Conservation (phyloP, 2,888 invertebrate species). For the Bhutanitis thaidina region DNA sequence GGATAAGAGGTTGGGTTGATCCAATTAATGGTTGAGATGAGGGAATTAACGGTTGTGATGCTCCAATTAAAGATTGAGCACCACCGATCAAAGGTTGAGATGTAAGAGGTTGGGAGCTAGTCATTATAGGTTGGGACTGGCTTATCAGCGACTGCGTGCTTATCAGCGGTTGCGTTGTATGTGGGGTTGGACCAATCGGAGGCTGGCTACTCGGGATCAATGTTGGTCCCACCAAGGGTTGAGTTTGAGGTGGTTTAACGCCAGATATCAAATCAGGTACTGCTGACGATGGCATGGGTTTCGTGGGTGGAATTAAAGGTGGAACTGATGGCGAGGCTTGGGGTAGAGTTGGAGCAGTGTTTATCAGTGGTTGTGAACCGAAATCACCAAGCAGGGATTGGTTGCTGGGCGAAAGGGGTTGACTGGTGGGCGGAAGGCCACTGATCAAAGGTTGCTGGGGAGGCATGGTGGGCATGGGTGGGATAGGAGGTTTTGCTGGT, state of each 20-base stretch:
- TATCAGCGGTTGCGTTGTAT: slow-evolving; percentile 20
- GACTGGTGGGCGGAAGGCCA: slow-evolving; percentile 28
- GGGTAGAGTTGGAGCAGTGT: slow-evolving; percentile 22
- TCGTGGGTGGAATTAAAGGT: slow-evolving; percentile 32
- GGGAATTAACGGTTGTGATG: slow-evolving; percentile 18
- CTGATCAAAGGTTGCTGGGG: slow-evolving; percentile 40
- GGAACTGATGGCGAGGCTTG: background rate
- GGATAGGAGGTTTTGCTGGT: slow-evolving; percentile 60
- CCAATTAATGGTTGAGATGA: slow-evolving; percentile 35
- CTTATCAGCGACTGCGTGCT: slow-evolving; percentile 39
- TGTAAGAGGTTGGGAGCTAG: slow-evolving; percentile 23
- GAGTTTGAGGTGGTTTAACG: slow-evolving; percentile 40
- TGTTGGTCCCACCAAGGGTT: slow-evolving; percentile 29
- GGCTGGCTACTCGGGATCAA: slow-evolving; percentile 37
- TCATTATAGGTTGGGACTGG: slow-evolving; percentile 26
- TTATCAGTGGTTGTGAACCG: slow-evolving; percentile 27
- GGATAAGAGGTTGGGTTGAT: slow-evolving; percentile 35
- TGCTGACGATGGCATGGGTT: slow-evolving; percentile 35
- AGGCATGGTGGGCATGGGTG: slow-evolving; percentile 51
- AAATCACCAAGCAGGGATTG: slow-evolving; percentile 50
- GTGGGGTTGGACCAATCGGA: slow-evolving; percentile 37
- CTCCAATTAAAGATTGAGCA: slow-evolving; percentile 11
- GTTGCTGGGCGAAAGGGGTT: slow-evolving; percentile 21
- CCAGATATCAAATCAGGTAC: slow-evolving; percentile 65
- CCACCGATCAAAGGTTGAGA: slow-evolving; percentile 27